Conservation (phyloP, 1,140 invertebrate genomes). For the Thaumetopoea pityocampa region DNA sequence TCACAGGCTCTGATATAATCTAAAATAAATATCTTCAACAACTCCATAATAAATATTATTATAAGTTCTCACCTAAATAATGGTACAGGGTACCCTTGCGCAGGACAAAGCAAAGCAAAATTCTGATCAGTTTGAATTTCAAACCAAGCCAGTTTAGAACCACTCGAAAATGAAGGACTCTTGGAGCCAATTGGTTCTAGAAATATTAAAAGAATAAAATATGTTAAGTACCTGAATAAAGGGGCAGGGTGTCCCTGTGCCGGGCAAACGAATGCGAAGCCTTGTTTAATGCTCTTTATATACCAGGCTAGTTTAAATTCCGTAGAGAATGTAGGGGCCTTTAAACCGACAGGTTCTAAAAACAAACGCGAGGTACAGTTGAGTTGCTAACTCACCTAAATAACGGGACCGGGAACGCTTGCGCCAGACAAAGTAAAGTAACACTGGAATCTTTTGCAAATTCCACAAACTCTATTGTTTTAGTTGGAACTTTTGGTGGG, state of each 20-base stretch:
- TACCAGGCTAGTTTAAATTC: constrained; percentile 73
- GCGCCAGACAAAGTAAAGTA: constrained; percentile 80
- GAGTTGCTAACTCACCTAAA: constrained; percentile 76
- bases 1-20: constrained; percentile 57
- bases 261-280: constrained; percentile 51
- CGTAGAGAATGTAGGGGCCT: constrained; percentile 79
- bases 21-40: too few species aligned
- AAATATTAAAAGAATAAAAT: constrained; percentile 34
- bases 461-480: constrained; percentile 70
- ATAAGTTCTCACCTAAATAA: constrained; percentile 80
- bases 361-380: constrained; percentile 29
- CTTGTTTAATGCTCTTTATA: constrained; percentile 45
- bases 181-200: constrained; percentile 74
- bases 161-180: constrained; percentile 79
- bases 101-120: constrained; percentile 80
- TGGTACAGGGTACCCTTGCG: constrained; percentile 83
- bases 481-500: constrained; percentile 77
- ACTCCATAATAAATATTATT: too few species aligned
- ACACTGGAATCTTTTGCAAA: constrained; percentile 62
- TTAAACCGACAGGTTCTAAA: constrained; percentile 81
- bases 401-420: constrained; percentile 80
- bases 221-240: constrained; percentile 74
- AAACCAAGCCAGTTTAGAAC: constrained; percentile 79
- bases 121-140: constrained; percentile 61
- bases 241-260: constrained; percentile 76